These are phyloP conservation scores for Drosophila melanica DNA, from an alignment of 1,140 invertebrate genomes.

Conservation along the genomic window DNA sequence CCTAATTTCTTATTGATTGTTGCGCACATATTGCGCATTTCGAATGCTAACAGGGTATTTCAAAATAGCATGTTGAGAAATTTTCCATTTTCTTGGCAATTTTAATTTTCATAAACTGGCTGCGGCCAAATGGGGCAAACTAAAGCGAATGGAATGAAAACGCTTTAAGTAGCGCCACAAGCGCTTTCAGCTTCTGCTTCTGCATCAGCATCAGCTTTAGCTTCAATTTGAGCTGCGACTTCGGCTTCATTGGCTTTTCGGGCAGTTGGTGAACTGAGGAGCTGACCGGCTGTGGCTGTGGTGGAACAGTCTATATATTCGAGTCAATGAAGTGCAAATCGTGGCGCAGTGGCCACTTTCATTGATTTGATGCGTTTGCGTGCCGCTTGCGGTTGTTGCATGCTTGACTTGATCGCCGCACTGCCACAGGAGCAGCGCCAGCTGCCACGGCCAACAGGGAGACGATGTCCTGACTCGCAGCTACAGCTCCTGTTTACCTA, in stretches of 20 bases:
- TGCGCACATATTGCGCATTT: not conserved
- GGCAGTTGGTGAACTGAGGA: not conserved
- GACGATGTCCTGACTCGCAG: not conserved
- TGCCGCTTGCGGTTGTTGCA: conserved; percentile 72
- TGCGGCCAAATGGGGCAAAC: conserved; percentile 52
- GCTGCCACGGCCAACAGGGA: conserved; percentile 2
- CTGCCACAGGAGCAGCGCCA: not conserved
- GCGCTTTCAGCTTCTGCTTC: conserved; percentile 23
- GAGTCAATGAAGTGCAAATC: conserved; percentile 77
- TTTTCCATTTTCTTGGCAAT: conserved; percentile 66
- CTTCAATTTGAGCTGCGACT: not conserved
- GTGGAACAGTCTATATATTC: conserved; percentile 30
- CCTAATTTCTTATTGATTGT: not conserved
- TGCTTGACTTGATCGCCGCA: conserved; percentile 69
- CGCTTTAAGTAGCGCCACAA: conserved; percentile 56
- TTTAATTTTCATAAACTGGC: conserved; percentile 71
- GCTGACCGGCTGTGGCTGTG: conserved; percentile 10
- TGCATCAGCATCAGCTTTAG: conserved; percentile 20
- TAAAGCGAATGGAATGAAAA: conserved; percentile 59
- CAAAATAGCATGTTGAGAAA: conserved; percentile 17
- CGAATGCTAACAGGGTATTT: not conserved
- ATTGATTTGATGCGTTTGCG: conserved; percentile 82
- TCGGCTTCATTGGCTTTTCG: conserved; percentile 1
- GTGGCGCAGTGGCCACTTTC: conserved; percentile 70
- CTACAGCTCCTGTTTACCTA: conserved; percentile 68